Evolutionary conservation across 2,888 invertebrate species (phyloP), one percentile per base, ranked within the genome.

Genomic region (Colostygia pectinataria): DNA sequence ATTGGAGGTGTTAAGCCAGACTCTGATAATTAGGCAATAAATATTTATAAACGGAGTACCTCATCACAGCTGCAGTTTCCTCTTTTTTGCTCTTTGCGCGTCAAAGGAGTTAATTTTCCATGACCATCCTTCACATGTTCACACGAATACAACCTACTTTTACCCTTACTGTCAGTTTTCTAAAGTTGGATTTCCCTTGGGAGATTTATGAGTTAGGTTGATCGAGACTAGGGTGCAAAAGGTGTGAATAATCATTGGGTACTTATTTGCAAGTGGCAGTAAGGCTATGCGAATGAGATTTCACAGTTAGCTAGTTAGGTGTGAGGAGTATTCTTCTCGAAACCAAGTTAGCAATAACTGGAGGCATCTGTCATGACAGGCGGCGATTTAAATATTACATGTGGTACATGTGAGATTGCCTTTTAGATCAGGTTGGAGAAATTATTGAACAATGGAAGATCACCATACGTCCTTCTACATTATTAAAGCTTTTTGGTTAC

Each of bases 11-110:
- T 77, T 77, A 80, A 81, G 71, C 72, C 75, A 66, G 70, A 67
- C 67, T 70, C 63, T 68, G 61, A 80, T 87, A 86, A 86, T 85
- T 78, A 80, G 83, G 80, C 78, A 80, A 85, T 89, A 86, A 87
- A 88, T 87, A 88, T 88, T 88, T 87, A 87, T 85, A 86, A 84
- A 80, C 72, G 74, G 59, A 67, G 74, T 69, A 70, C 63, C 74
- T 75, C 80, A 76, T 80, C 80, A 77, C 66, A 66, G 65, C 62
- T 68, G 66, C 66, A 61, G 59, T 62, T 67, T 64, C 61, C 55
- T 65, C 68, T 72, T 72, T 76, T 74, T 74, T 68, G 63, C 71
- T 64, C 60, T 68, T 68, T 66, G 60, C 59, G 68, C 74, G 69
- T 74, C 77, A 77, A 77, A 78, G 66, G 68, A 71, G 59, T 66